Evolutionary conservation across 2,888 invertebrate genomes (phyloP), one percentile per base, ranked within the genome.

Genomic region (Elegia similella): DNA sequence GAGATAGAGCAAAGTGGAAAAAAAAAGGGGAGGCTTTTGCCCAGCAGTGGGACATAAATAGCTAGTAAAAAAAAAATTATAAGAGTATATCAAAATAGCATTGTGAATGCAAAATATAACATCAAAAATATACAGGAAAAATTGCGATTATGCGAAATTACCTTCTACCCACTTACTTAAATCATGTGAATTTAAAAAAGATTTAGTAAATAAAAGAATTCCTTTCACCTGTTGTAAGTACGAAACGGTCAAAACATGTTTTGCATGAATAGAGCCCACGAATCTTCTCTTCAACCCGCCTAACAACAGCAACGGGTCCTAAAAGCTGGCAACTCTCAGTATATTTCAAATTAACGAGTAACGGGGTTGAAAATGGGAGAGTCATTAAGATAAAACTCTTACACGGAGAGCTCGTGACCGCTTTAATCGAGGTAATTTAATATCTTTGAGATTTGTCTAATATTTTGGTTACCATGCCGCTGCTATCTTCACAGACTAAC

Each of bases 301-400:
- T 43, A 42, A 17, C 30, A 55, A 43, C 23, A 34, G 17, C 34
- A 50, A 43, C 17, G 48, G 16, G 16, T 32, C 17, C 23, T 55
- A 29, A 42, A 53, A 46, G 56, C 56, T 48, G 56, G 42, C 55
- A 55, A 42, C 42, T 30, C 48, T 30, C 29, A 10, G 29, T 43
- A 23, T 54, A 23, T 54, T 43, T 47, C 42, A 50, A 56, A 56
- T 56, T 48, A 56, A 56, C 48, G 38, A 42, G 46, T 30, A 55
- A 32, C 43, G 23, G 30, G 38, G 34, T 29, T 16, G 34, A 52
- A 42, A 34, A 42, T 38, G 55, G 32, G 54, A 34, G 34, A 17
- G 55, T 56, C 60, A 48, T 61, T 61, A 57, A 61, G 60, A 61
- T 61, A 61, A 61, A 60, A 53, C 58, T 34, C 46, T 47, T 52